Conservation (phyloP, 2,888 invertebrate genomes). For the Tubulanus polymorphus region DNA sequence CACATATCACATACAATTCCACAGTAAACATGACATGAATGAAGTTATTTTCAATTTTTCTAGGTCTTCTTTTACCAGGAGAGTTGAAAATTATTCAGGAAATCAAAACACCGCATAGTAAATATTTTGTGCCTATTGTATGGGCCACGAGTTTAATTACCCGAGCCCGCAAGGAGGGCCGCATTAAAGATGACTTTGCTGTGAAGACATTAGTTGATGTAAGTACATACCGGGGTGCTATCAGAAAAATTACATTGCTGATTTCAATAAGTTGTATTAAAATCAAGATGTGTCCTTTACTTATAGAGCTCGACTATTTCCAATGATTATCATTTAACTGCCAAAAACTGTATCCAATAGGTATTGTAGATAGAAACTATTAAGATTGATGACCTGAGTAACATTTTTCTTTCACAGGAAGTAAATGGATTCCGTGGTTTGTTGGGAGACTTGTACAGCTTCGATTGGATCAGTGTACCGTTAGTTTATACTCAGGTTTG, state of each 20-base stretch:
- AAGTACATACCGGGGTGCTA: too few relatives aligned
- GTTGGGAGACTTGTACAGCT: conserved; percentile 45
- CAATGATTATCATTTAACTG: too few relatives aligned
- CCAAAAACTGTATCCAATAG: too few relatives aligned
- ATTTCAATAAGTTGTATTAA: too few relatives aligned
- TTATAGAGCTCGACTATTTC: too few relatives aligned
- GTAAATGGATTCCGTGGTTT: conserved; percentile 70
- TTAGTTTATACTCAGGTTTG: conserved; percentile 62
- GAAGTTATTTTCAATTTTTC: background rate
- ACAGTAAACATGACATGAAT: background rate
- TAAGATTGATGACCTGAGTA: too few relatives aligned
- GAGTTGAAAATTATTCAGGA: conserved; percentile 60
- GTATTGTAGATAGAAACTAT: too few relatives aligned
- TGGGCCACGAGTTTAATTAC: conserved; percentile 63
- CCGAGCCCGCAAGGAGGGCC: conserved; percentile 58
- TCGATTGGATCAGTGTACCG: conserved; percentile 66
- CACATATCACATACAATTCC: background rate
- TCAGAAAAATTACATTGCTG: too few relatives aligned
- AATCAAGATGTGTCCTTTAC: too few relatives aligned
- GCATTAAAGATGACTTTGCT: conserved; percentile 72
- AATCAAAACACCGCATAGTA: conserved; percentile 63
- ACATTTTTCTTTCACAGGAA: conserved; percentile 57
- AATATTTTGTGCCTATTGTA: conserved; percentile 65
- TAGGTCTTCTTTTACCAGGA: conserved; percentile 62
- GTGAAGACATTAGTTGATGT: conserved; percentile 82